Conservation (phyloP, 2,113 vertebrate species). For the Ptyas mucosa region DNA sequence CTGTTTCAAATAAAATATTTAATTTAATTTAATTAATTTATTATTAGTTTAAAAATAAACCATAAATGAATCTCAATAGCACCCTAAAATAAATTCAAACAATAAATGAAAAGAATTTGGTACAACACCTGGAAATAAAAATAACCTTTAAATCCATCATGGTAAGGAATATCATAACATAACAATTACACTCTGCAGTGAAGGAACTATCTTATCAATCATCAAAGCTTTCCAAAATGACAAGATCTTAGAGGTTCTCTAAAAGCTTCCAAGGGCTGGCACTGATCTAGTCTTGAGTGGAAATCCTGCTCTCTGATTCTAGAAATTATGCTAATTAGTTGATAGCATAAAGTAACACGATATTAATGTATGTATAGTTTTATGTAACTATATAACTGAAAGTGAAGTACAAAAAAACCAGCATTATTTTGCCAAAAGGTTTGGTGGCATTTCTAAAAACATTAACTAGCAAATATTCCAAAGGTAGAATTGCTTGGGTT, state of each 20-base stretch:
- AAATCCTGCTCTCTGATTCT: background rate
- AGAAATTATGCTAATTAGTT: slow-evolving; percentile 3
- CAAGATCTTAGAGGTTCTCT: background rate
- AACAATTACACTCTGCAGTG: background rate
- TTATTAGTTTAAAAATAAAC: background rate
- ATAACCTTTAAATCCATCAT: background rate
- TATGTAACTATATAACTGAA: background rate
- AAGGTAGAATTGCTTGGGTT: background rate
- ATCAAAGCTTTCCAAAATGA: background rate
- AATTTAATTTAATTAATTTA: background rate
- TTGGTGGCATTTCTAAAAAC: slow-evolving; percentile 5
- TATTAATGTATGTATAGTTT: background rate
- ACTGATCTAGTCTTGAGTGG: background rate
- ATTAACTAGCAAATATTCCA: background rate
- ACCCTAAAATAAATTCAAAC: background rate
- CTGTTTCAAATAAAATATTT: background rate
- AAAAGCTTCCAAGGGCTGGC: background rate
- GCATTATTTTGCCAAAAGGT: background rate
- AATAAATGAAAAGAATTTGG: background rate
- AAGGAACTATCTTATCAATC: background rate
- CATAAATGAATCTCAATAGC: background rate
- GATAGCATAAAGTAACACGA: background rate
- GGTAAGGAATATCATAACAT: background rate
- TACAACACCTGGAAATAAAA: background rate
- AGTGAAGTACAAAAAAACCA: background rate